A percentile compares a stretch with the other conserved stretches of the same genome.
These are phyloP conservation scores for Aegithalos caudatus DNA, from an alignment of 2,113 vertebrate species.

Conservation along the genomic window DNA sequence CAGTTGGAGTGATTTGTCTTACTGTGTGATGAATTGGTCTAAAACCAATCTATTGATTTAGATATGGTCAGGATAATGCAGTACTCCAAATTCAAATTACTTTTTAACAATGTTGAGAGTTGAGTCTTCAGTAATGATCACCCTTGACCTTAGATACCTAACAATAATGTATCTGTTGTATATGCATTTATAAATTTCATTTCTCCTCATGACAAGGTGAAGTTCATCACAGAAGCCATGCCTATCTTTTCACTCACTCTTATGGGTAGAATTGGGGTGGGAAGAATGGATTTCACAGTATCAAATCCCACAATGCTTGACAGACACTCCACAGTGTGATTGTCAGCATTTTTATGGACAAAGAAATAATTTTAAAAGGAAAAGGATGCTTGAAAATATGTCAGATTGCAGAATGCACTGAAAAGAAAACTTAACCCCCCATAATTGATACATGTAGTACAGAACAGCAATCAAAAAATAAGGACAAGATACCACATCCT, in stretches of 20 bases:
- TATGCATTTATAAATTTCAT: not conserved
- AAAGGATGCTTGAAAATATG: not conserved
- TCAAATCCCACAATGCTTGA: not conserved
- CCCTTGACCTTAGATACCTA: not conserved
- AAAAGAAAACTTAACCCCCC: not conserved
- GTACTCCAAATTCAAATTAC: not conserved
- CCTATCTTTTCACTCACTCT: not conserved
- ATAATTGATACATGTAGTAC: not conserved
- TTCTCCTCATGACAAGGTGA: not conserved
- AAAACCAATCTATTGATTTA: not conserved
- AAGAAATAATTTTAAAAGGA: not conserved
- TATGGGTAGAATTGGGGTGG: not conserved
- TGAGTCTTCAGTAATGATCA: not conserved
- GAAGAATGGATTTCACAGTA: not conserved
- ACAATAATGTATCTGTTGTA: not conserved
- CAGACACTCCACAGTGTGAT: not conserved
- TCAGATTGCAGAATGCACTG: not conserved
- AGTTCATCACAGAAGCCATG: not conserved
- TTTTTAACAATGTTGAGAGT: not conserved
- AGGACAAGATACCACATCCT: not conserved
- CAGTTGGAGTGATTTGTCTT: not conserved
- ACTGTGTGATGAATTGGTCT: not conserved
- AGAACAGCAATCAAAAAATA: not conserved
- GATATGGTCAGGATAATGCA: not conserved
- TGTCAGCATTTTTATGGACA: not conserved